Conservation (phyloP, 2,113 vertebrate genomes). For the Tiliqua scincoides region DNA sequence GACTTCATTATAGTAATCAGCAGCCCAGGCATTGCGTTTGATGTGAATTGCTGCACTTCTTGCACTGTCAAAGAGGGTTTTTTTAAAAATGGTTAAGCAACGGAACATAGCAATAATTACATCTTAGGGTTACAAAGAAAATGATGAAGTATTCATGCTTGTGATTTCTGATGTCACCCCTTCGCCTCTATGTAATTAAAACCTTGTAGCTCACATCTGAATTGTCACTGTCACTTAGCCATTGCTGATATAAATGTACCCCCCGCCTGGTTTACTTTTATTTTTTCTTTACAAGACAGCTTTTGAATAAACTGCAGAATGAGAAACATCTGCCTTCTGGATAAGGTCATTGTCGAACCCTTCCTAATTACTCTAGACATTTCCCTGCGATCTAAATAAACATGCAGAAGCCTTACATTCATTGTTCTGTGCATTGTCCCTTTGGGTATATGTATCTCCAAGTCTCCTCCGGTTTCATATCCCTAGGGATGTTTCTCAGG, state of each 20-base stretch:
- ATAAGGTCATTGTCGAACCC: neutral
- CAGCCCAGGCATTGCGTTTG: neutral
- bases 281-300: constrained; percentile 11
- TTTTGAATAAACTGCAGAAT: neutral
- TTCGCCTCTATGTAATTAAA: constrained; percentile 1
- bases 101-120: constrained; percentile 21
- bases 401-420: constrained; percentile 9
- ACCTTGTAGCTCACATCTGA: constrained; percentile 23
- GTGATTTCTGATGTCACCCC: constrained; percentile 15
- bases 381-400: neutral
- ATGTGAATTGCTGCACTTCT: constrained; percentile 5
- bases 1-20: constrained; percentile 18
- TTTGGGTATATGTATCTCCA: neutral
- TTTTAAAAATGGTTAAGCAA: constrained; percentile 12
- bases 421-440: neutral
- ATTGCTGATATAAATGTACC: neutral
- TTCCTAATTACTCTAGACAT: neutral
- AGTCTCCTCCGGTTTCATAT: rapidly evolving
- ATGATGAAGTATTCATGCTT: constrained; percentile 27
- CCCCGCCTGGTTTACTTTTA: neutral
- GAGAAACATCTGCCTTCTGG: neutral
- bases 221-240: constrained; percentile 33
- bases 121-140: constrained; percentile 23
- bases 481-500: neutral
- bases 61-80: neutral